Base-by-base conservation (phyloP, 2,797 vertebrate genomes). In the Anniella stebbinsi region DNA sequence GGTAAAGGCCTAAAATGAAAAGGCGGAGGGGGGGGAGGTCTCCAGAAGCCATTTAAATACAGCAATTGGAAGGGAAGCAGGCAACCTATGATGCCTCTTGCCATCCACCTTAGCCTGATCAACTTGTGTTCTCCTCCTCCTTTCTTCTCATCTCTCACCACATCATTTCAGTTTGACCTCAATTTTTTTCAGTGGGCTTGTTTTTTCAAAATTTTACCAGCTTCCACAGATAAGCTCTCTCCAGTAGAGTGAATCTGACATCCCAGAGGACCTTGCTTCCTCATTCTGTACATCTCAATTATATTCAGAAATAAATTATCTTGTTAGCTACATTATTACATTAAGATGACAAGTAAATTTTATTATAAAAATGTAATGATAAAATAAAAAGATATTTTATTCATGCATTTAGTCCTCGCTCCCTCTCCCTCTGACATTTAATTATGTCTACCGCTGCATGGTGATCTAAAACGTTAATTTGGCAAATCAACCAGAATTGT, bases 331-430 rank as follows among this genome's bases (percentile, higher is more conserved):
- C 91, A 13, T 94, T 92, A 94, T 95, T 93, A 92, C 92, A 92
- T 93, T 93, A 95, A 93, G 96, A 91, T 95, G 96, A 97, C 93
- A 93, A 96, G 96, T 94, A 96, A 96, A 96, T 96, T 96, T 96
- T 96, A 94, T 95, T 94, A 95, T 88, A 88, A 95, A 94, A 93
- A 92, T 92, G 87, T 94, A 96, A 95, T 93, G 96, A 96, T 92
- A 92, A 94, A 91, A 92, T 95, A 95, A 94, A 81, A 93, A 93
- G 93, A 93, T 94, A 63, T 91, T 94, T 94, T 90, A 89, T 89
- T 95, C 96, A 87, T 89, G 85, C 70, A 86, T 91, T 94, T 89
- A 88, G 88, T 78, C 89, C 92, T 91, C 66, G 28, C 23, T 1
- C 76, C 48, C 67, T 1, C 87, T 89, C 80, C 90, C 36, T 70